phyloP scores from a whole-genome alignment of 2,113 vertebrate species.

The Diphyllodes magnificus region DNA sequence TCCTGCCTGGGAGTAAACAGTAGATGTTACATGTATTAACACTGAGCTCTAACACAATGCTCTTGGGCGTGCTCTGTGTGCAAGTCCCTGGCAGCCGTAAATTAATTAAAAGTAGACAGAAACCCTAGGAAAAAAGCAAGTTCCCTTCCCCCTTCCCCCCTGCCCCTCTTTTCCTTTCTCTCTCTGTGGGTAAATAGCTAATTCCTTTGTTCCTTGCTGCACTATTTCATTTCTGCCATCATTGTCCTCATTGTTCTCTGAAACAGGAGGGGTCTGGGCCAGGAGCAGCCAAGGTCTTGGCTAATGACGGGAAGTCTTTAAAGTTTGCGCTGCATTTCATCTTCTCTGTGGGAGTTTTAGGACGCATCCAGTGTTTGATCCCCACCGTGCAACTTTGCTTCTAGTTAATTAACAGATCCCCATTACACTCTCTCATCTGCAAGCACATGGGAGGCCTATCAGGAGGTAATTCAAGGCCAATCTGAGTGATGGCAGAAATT shows the following conservation, averaged over 20 bases:
- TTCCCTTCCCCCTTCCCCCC: constrained; percentile 37
- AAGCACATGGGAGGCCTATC: constrained; percentile 80
- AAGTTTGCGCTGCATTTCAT: constrained; percentile 97
- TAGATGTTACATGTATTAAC: constrained; percentile 44
- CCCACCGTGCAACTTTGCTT: constrained; percentile 85
- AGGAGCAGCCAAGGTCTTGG: constrained; percentile 88
- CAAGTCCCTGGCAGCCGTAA: constrained; percentile 70
- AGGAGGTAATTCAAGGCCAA: constrained; percentile 85
- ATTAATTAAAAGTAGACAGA: constrained; percentile 84
- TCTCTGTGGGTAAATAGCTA: constrained; percentile 80
- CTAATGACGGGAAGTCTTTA: constrained; percentile 99
- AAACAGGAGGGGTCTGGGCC: constrained; percentile 86
- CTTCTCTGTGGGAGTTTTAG: constrained; percentile 90
- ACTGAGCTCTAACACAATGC: neutral
- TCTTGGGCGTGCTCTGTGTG: constrained; percentile 49
- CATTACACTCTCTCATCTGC: constrained; percentile 86
- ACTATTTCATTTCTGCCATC: constrained; percentile 81
- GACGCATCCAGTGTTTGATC: constrained; percentile 94
- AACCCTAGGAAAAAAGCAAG: constrained; percentile 62
- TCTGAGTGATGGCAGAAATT: constrained; percentile 80
- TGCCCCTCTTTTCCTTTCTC: constrained; percentile 54
- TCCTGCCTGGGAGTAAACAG: constrained; percentile 51
- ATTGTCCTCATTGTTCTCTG: constrained; percentile 86
- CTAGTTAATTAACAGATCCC: constrained; percentile 94
- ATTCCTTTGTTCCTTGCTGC: constrained; percentile 79